Conservation (phyloP, 2,113 vertebrate species). For the Chloebia gouldiae region DNA sequence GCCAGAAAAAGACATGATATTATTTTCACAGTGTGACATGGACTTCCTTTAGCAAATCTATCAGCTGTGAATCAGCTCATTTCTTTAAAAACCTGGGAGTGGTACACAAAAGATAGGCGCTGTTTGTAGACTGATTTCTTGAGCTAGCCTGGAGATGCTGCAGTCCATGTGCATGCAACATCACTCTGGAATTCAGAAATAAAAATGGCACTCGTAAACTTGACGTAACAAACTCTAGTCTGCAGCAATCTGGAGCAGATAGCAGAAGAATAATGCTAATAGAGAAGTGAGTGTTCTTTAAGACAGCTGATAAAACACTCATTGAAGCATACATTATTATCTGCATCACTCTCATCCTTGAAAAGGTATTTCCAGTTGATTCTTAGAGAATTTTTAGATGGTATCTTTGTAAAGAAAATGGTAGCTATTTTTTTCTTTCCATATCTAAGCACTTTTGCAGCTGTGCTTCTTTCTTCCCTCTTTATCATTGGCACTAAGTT, state of each 20-base stretch:
- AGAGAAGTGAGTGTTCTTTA: not conserved
- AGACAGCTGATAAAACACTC: not conserved
- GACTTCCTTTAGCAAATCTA: not conserved
- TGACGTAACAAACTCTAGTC: not conserved
- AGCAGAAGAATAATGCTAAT: constrained; percentile 25
- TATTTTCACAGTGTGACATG: not conserved
- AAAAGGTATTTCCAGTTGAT: not conserved
- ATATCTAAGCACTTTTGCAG: not conserved
- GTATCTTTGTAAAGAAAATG: not conserved
- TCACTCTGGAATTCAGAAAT: constrained; percentile 1
- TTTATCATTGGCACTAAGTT: not conserved
- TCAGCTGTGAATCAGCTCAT: not conserved
- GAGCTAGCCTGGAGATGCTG: not conserved
- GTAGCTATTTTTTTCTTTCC: not conserved
- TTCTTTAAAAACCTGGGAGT: not conserved
- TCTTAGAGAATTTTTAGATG: constrained; percentile 3
- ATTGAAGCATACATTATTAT: constrained; percentile 1
- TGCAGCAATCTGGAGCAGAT: not conserved
- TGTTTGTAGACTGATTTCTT: not conserved
- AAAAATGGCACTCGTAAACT: not conserved
- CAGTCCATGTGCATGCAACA: not conserved
- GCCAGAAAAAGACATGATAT: not conserved
- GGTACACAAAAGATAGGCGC: not conserved
- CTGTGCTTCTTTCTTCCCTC: not conserved
- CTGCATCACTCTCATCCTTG: not conserved